A percentile compares a stretch with the other conserved stretches of the same genome.
Evolutionary conservation across 2,888 invertebrate species (phyloP).

Genomic region (Acanthoscelides obtectus): DNA sequence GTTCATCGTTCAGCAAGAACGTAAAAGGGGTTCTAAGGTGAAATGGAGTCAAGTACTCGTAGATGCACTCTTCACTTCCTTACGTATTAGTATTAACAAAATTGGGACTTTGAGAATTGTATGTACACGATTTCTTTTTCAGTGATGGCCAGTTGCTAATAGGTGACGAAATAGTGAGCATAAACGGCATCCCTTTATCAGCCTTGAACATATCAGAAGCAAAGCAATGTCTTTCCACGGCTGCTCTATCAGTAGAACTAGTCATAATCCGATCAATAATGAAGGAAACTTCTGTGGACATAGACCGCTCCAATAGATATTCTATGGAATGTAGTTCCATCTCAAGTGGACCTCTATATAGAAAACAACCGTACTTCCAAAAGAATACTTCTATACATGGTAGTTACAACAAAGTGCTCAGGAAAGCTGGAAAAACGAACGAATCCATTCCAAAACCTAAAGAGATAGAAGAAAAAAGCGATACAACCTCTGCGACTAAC

Average conservation of each 20-base stretch:
- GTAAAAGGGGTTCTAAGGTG: no score
- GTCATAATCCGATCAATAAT: slow-evolving; percentile 56
- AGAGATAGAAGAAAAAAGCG: slow-evolving; percentile 10
- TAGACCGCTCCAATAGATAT: slow-evolving; percentile 49
- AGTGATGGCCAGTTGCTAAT: slow-evolving; percentile 84
- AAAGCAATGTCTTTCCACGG: slow-evolving; percentile 58
- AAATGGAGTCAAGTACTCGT: no score
- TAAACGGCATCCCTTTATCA: slow-evolving; percentile 78
- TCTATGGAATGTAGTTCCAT: slow-evolving; percentile 17
- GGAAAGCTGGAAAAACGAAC: slow-evolving; percentile 40
- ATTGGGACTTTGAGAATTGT: no score
- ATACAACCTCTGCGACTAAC: slow-evolving; percentile 44
- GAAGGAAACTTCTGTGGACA: slow-evolving; percentile 68
- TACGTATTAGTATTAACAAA: no score
- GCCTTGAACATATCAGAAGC: slow-evolving; percentile 70
- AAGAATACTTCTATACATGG: slow-evolving; percentile 57
- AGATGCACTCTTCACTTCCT: no score
- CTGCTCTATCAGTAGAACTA: slow-evolving; percentile 60
- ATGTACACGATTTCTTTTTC: slow-evolving; percentile 8
- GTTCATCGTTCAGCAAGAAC: no score
- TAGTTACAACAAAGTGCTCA: slow-evolving; percentile 51
- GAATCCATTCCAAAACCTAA: slow-evolving; percentile 21
- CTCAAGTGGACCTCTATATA: slow-evolving; percentile 33
- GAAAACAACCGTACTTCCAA: slow-evolving; percentile 55
- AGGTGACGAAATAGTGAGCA: slow-evolving; percentile 90